Conservation (phyloP, 1,140 invertebrate genomes). For the Diachasmimorpha longicaudata region DNA sequence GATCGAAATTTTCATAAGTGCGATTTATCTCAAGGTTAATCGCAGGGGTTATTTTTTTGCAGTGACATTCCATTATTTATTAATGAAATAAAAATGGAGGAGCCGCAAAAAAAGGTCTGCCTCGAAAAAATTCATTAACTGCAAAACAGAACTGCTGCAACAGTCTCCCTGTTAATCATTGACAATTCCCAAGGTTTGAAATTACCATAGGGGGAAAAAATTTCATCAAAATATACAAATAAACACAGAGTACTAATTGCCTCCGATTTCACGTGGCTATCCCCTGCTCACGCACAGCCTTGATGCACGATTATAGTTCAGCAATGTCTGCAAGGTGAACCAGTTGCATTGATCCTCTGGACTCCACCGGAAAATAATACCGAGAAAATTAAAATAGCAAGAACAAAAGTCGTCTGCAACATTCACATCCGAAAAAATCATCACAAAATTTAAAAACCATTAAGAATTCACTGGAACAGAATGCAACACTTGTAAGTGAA, state of each 20-base stretch:
- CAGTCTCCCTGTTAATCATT: too few species aligned
- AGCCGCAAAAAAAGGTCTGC: too few species aligned
- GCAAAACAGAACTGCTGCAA: too few species aligned
- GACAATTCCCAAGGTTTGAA: too few species aligned
- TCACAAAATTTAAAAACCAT: background rate
- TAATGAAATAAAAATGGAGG: too few species aligned
- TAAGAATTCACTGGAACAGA: background rate
- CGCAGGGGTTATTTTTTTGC: too few species aligned
- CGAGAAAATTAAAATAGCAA: background rate
- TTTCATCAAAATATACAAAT: background rate
- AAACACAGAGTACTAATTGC: background rate
- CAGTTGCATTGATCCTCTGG: background rate
- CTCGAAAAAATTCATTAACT: too few species aligned
- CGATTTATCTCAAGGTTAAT: too few species aligned
- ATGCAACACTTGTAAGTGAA: background rate
- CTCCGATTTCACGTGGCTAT: background rate
- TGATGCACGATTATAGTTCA: background rate
- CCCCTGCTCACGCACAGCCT: background rate
- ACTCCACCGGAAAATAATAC: background rate
- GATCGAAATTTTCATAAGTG: too few species aligned
- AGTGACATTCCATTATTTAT: too few species aligned
- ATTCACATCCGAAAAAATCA: background rate
- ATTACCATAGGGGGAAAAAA: background rate
- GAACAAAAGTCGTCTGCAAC: background rate
- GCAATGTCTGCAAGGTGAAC: slow-evolving; percentile 5